Base-by-base conservation (phyloP, 2,888 invertebrate species). In the Eupithecia vulgata region DNA sequence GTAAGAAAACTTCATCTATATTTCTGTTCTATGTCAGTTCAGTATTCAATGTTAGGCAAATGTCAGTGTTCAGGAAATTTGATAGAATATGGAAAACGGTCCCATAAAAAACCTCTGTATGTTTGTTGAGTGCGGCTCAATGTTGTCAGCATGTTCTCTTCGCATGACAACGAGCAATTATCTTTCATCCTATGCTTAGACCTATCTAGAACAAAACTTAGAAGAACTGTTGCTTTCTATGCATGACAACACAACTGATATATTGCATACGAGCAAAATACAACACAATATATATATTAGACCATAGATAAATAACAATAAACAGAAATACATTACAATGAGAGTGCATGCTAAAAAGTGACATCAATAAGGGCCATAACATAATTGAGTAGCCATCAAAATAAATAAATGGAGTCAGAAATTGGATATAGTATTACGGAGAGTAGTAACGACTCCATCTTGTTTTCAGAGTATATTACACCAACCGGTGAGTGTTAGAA, bases 391-490 rank as follows among this genome's bases (percentile, higher is more conserved):
- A 75, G 59, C n/a, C 66, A 75, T 78, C 88, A 84, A 93, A 93
- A 93, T 92, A 91, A 76, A 84, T 80, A 78, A 73, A 89, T 91
- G 94, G 94, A 94, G 94, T 94, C 94, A 87, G 81, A 70, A 85
- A 93, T 94, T 93, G 93, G 93, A 82, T 78, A 85, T 92, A 91
- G 92, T 81, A 81, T 77, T 85, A 81, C 81, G 80, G 62, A 85
- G 85, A 89, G 91, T 93, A 94, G 94, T 94, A 94, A 94, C 84
- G 94, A 86, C 94, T 94, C 94, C 94, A 93, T 92, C 77, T 93
- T 94, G 88, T 93, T 95, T 95, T 94, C 95, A 95, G 95, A 95
- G 87, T 92, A 90, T 94, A 90, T 94, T 88, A 93, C 94, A 90
- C 90, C 94, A 90, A 95, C 95, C 82, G 95, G 95, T 95, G 94